Conservation (phyloP, 2,113 vertebrate species). For the Rana temporaria region DNA sequence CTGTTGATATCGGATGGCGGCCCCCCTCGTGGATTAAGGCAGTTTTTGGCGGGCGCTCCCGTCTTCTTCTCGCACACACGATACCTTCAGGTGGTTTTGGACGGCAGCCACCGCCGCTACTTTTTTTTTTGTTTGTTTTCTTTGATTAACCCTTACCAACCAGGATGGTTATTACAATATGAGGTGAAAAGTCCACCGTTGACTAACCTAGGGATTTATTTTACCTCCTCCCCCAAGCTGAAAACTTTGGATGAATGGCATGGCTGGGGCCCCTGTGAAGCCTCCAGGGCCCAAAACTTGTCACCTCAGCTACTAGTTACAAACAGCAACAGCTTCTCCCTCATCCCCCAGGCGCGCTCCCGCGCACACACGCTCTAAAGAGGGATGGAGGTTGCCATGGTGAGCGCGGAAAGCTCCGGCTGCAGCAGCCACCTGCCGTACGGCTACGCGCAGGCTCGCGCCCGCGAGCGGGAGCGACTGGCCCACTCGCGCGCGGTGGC, state of each 20-base stretch:
- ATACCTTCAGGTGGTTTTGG: not conserved
- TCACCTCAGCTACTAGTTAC: not conserved
- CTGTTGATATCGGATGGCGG: too few species aligned
- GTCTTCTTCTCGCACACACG: constrained; percentile 8
- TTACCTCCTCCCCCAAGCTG: too few species aligned
- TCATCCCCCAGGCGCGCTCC: too few species aligned
- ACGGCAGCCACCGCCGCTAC: too few species aligned
- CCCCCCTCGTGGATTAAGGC: too few species aligned
- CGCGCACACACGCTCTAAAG: not conserved
- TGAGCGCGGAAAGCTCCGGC: constrained; percentile 92
- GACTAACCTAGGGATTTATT: too few species aligned
- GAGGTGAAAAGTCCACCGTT: too few species aligned
- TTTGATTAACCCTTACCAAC: too few species aligned
- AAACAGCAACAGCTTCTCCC: not conserved
- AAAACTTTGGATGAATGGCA: not conserved
- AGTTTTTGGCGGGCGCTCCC: constrained; percentile 28
- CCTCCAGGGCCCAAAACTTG: not conserved
- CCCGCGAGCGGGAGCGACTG: constrained; percentile 81
- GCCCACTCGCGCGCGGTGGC: constrained; percentile 77
- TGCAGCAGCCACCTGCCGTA: constrained; percentile 96
- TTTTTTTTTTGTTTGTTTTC: too few species aligned
- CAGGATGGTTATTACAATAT: too few species aligned
- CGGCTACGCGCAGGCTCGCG: constrained; percentile 85
- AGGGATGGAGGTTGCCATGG: constrained; percentile 97
- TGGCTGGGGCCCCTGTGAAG: not conserved